Evolutionary conservation across 2,888 invertebrate species (phyloP), one percentile per base, ranked within the genome.

Genomic region (Vanessa cardui): DNA sequence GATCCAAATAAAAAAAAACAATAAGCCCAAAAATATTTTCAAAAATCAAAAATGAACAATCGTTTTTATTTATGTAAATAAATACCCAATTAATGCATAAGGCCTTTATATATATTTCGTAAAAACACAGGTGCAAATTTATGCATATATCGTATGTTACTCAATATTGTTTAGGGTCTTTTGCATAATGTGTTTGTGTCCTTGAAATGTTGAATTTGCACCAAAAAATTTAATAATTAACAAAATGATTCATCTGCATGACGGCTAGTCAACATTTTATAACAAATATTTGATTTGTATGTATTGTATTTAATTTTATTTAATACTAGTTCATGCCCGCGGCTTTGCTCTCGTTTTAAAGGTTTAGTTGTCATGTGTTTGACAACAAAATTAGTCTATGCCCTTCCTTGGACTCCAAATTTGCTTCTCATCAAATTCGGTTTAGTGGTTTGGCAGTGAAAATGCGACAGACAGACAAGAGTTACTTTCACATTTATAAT

Each of bases 111-210:
- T 26, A 26, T 45, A 26, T 60, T 60, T 46, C 47, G 45, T 60
- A 46, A 46, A 39, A 60, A 39, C 26, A n/a, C 45, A 21, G 46
- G 46, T 60, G 59, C 4, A 31, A 60, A 60, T 26, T 21, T 50
- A 50, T 45, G 31, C 59, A 46, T 16, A 46, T 26, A 26, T 26
- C 5, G 5, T 26, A 26, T 26, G 59, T 60, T 60, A 20, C 31
- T 46, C 59, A 60, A 46, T 16, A 60, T 16, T 21, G n/a, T 54
- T 31, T 54, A 54, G 54, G 54, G 54, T 54, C 31, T 54, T 54
- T 33, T 33, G 31, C 54, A 54, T 54, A 54, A 54, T 31, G 12
- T 54, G 16, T 31, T 54, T 6, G 12, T n/a, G 8, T 54, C 54
- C 54, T 54, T 54, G 54, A 8, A 8, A 31, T 12, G 7, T 31